phyloP scores from a whole-genome alignment of 2,797 vertebrate genomes.

The Syndactyla subalaris region DNA sequence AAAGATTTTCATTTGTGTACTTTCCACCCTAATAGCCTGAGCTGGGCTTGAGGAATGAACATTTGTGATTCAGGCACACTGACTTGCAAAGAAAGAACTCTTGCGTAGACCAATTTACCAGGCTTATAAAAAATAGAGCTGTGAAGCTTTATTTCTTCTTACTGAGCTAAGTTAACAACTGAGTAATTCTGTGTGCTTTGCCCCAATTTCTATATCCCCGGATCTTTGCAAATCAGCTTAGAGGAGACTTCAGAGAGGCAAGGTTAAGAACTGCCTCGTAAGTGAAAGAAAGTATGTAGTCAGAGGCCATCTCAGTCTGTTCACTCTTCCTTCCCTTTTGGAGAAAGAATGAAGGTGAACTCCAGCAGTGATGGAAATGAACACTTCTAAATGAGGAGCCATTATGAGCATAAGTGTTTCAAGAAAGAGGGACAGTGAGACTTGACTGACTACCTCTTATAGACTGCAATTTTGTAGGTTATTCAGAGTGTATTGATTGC shows the following conservation, averaged over 20 bases:
- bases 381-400: background rate
- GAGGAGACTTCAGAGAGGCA: background rate
- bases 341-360: background rate
- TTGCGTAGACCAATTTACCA: background rate
- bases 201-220: rapidly evolving
- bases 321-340: background rate
- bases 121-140: background rate
- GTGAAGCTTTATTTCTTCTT: background rate
- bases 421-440: background rate
- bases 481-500: background rate
- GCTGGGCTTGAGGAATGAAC: background rate
- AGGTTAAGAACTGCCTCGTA: background rate
- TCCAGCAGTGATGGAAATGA: background rate
- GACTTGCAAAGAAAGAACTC: background rate
- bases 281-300: background rate
- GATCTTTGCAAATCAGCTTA: background rate
- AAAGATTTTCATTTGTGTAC: background rate
- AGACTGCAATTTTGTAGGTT: background rate
- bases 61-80: background rate
- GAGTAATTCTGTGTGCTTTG: background rate
- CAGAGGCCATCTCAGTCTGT: background rate
- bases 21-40: background rate
- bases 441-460: background rate
- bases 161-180: background rate
- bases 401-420: background rate